Evolutionary conservation across 2,113 vertebrate species (phyloP).

Genomic region (Nasalis larvatus): DNA sequence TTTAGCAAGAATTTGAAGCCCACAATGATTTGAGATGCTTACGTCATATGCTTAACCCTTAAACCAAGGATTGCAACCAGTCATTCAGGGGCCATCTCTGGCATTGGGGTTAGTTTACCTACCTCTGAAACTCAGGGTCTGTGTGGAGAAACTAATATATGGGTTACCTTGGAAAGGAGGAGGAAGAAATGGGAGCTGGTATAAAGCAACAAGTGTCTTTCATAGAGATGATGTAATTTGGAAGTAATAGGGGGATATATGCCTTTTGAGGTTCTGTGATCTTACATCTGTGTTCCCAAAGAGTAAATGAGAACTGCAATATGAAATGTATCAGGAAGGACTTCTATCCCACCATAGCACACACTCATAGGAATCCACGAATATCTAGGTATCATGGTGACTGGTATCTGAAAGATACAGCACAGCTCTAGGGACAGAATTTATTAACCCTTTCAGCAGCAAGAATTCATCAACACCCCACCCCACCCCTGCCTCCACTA

Average conservation of each 20-base stretch:
- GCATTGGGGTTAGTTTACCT: not conserved
- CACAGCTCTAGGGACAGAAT: not conserved
- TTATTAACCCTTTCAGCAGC: not conserved
- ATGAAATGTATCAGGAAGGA: not conserved
- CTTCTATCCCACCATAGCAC: not conserved
- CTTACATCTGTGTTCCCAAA: not conserved
- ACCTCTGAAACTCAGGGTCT: not conserved
- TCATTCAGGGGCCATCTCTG: not conserved
- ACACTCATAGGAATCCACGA: not conserved
- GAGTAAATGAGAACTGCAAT: not conserved
- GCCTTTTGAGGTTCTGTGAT: not conserved
- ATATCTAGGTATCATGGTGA: not conserved
- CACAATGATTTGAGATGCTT: not conserved
- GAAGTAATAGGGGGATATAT: not conserved
- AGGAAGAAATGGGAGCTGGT: not conserved
- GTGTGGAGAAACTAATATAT: not conserved
- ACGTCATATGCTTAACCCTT: not conserved
- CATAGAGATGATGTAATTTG: not conserved
- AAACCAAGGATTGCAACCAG: not conserved
- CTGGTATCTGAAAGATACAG: not conserved
- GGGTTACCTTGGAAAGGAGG: not conserved
- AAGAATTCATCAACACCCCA: not conserved
- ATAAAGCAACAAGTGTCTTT: not conserved
- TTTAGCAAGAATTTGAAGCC: not conserved
- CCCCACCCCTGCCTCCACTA: too few species aligned